A percentile compares a stretch with the other conserved stretches of the same genome.
These are phyloP conservation scores for Nixonia krombeini DNA, from an alignment of 1,140 invertebrate species.

Conservation along the genomic window DNA sequence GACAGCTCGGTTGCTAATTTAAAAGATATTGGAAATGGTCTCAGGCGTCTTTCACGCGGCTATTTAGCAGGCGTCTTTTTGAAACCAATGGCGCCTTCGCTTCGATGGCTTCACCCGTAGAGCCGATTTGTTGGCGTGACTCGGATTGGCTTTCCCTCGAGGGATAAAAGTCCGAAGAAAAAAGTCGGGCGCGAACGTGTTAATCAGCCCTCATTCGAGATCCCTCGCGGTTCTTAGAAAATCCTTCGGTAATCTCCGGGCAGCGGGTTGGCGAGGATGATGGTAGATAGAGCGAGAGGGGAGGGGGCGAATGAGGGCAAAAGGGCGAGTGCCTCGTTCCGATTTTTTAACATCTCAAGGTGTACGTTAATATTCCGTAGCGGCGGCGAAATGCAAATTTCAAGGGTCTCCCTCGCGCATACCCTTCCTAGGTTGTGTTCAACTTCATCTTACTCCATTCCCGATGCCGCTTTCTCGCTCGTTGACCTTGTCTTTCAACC, in stretches of 20 bases:
- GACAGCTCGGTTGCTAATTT: no score
- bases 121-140: constrained; percentile 33
- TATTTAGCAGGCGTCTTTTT: no score
- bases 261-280: constrained; percentile 13
- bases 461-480: constrained; percentile 18
- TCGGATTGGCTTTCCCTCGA: constrained; percentile 16
- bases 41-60: no score
- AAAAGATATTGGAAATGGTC: no score
- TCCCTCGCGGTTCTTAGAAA: no score
- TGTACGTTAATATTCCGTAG: constrained; percentile 52
- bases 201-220: constrained; percentile 31
- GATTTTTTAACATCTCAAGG: constrained; percentile 52
- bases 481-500: constrained; percentile 12
- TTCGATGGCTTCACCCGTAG: no score
- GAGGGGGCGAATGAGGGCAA: constrained; percentile 7
- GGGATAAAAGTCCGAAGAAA: constrained; percentile 28
- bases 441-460: constrained; percentile 29
- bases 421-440: constrained; percentile 29
- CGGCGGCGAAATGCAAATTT: constrained; percentile 53
- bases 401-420: constrained; percentile 31
- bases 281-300: constrained; percentile 2
- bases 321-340: constrained; percentile 19
- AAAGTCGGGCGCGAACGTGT: constrained; percentile 25
- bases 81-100: no score
- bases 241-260: constrained; percentile 33